phyloP scores from a whole-genome alignment of 1,140 invertebrate species.

The Brachionus asplanchnoidis region DNA sequence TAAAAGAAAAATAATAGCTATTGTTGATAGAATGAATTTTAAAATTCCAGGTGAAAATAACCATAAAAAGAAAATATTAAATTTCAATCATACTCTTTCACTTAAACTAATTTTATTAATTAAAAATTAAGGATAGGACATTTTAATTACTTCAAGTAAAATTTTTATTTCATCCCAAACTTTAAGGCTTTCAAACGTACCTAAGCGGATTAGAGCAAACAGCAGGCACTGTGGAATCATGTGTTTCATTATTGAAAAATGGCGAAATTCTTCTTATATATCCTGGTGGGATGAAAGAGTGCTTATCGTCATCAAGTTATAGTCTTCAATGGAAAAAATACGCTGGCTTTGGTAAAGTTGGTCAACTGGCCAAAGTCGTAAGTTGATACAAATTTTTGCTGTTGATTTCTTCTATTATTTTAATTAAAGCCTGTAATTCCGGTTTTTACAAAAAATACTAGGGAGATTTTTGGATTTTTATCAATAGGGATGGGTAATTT shows the following conservation, averaged over 20 bases:
- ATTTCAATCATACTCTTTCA: not conserved
- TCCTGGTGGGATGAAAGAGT: not conserved
- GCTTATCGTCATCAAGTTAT: not conserved
- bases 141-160: too few species aligned
- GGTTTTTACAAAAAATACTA: slow-evolving; percentile 5
- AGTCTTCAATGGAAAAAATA: not conserved
- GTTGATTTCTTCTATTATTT: not conserved
- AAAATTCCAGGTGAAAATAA: not conserved
- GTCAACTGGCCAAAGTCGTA: not conserved
- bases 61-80: not conserved
- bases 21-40: not conserved
- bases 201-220: not conserved
- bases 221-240: not conserved
- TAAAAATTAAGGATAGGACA: too few species aligned
- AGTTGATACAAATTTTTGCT: not conserved
- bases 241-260: not conserved
- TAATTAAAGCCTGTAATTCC: not conserved
- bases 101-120: too few species aligned
- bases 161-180: too few species aligned
- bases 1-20: not conserved
- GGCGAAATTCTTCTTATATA: not conserved
- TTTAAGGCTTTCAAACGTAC: not conserved
- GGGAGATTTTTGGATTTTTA: not conserved
- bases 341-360: not conserved
- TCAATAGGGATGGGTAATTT: not conserved